Evolutionary conservation across 2,797 vertebrate genomes (phyloP), one percentile per base, ranked within the genome.

Genomic region (Taenioides sp.): DNA sequence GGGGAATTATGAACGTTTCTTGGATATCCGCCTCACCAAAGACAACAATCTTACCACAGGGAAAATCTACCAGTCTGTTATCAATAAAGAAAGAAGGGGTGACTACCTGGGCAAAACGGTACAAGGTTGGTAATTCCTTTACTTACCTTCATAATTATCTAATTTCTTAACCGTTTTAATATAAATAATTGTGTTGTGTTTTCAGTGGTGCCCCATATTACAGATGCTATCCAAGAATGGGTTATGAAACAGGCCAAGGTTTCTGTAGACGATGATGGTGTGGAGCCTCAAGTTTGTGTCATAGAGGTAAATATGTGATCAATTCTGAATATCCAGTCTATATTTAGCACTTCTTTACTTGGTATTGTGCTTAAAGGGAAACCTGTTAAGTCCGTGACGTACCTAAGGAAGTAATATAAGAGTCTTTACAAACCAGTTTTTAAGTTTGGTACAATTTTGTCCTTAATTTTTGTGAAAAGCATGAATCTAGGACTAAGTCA

Each of bases 21-120:
- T 99, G 0, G 98, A 99, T 74, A 98, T 99, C 82, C 89, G 96
- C 11, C 95, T 99, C 6, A 99, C 96, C 69, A 96, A 90, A 84
- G 96, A 98, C 91, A 99, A 99, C 92, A 99, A 99, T 78, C 91
- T 99, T 82, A 99, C 98, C 17, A 99, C 98, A 0, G 98, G 98
- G 49, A 98, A 98, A 87, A 98, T 99, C 84, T 99, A 99, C 85
- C 97, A 98, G 85, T 97, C 95, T 0, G 98, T 99, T 57, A 99
- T 99, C 84, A 98, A 95, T 89, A 99, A 98, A 90, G 98, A 99
- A 83, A 94, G 98, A 73, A 95, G 93, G 55, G 98, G 98, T 70
- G 97, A 99, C 86, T 99, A 99, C 78, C 90, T 99, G 37, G 97
- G 98, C 73, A 99, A 98, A 89, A 99, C 98, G 0, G 98, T 99